Conservation (phyloP, 2,797 vertebrate species). For the Amblyopsis hoosieri region DNA sequence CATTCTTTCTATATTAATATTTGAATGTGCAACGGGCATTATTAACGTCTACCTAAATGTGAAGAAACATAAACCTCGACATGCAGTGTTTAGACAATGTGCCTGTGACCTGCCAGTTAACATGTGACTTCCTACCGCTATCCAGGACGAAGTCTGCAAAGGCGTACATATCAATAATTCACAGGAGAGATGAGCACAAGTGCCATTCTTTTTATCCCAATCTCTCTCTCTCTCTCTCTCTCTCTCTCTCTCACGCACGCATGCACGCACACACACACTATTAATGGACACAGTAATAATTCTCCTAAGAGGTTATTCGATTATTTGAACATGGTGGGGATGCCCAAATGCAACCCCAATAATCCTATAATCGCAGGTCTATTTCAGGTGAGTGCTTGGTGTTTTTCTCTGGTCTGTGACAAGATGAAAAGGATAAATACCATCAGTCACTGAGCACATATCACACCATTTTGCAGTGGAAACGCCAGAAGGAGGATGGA, state of each 20-base stretch:
- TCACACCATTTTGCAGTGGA: slow-evolving; percentile 67
- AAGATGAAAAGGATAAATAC: slow-evolving; percentile 74
- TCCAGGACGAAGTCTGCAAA: slow-evolving; percentile 34
- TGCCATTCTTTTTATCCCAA: slow-evolving; percentile 63
- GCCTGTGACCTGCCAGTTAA: slow-evolving; percentile 40
- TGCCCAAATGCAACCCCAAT: slow-evolving; percentile 42
- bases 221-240: slow-evolving; percentile 29
- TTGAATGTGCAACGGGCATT: background rate
- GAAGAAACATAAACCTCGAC: background rate
- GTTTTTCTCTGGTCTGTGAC: slow-evolving; percentile 53
- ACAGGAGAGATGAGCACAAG: slow-evolving; percentile 71
- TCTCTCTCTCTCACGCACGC: background rate
- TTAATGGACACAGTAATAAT: slow-evolving; percentile 65
- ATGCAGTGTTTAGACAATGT: background rate
- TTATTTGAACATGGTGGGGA: slow-evolving; percentile 50
- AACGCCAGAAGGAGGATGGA: slow-evolving; percentile 52
- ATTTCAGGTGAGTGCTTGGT: slow-evolving; percentile 55
- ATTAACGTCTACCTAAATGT: background rate
- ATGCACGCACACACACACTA: slow-evolving; percentile 31
- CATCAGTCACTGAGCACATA: slow-evolving; percentile 60
- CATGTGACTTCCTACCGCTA: slow-evolving; percentile 52
- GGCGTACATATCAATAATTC: slow-evolving; percentile 78
- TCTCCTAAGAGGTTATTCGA: slow-evolving; percentile 54
- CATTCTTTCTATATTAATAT: slow-evolving; percentile 7
- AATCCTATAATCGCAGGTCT: slow-evolving; percentile 57